These are phyloP conservation scores for Serranus cabrilla DNA, from an alignment of 2,797 vertebrate species.

Conservation along the genomic window DNA sequence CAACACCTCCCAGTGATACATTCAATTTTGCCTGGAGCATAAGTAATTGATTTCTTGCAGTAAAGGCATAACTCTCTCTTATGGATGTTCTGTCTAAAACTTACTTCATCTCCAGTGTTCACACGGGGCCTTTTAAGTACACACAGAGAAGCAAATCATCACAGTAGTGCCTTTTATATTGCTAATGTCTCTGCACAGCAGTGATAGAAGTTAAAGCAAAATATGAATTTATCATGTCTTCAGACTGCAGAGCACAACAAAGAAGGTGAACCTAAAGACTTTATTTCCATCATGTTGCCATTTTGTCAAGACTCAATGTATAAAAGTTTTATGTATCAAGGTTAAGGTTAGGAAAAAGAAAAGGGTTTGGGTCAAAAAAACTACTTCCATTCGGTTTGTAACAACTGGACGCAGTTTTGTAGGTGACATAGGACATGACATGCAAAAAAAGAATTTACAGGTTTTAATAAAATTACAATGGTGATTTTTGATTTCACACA, in stretches of 20 bases:
- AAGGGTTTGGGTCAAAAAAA: too few species aligned
- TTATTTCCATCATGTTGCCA: conserved; percentile 3
- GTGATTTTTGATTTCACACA: too few species aligned
- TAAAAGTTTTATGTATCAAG: neutral
- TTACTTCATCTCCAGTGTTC: conserved; percentile 55
- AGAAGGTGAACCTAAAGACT: conserved; percentile 10
- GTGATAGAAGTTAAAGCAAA: conserved; percentile 24
- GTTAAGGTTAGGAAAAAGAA: too few species aligned
- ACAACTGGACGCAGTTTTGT: too few species aligned
- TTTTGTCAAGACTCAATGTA: conserved; percentile 17
- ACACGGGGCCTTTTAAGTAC: conserved; percentile 54
- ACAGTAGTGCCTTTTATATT: conserved; percentile 42
- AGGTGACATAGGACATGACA: too few species aligned
- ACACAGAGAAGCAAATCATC: conserved; percentile 59
- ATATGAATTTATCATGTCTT: conserved; percentile 26
- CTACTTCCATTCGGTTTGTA: too few species aligned
- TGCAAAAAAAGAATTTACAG: too few species aligned
- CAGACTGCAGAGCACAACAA: conserved; percentile 25
- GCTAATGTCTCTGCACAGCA: conserved; percentile 36
- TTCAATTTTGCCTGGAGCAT: conserved; percentile 58
- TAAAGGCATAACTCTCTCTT: conserved; percentile 59
- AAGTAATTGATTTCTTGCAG: conserved; percentile 67
- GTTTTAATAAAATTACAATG: too few species aligned
- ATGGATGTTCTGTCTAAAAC: conserved; percentile 56
- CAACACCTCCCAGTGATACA: conserved; percentile 60